Evolutionary conservation across 1,140 invertebrate genomes (phyloP), one percentile per base, ranked within the genome.

Genomic region (Diabrotica undecimpunctata): DNA sequence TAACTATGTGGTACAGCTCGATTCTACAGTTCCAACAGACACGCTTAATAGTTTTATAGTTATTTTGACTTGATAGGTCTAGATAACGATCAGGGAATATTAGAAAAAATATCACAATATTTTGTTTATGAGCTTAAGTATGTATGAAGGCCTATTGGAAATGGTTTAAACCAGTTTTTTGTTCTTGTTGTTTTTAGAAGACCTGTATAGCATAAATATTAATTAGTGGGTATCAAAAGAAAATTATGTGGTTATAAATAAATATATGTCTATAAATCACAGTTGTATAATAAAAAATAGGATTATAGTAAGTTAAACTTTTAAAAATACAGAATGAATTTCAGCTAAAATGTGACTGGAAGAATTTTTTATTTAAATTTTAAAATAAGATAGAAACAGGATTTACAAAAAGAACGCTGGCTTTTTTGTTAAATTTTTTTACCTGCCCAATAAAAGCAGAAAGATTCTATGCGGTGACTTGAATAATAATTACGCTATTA

Each of bases 1-100:
- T 1, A 25, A 25, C 25, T 25, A 25, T 25, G 25, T 25, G 4
- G 25, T 25, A 1, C 4, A 25, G 25, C 4, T 25, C 25, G 1
- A 25, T 25, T 4, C 25, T 25, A 25, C 25, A 25, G 25, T 2
- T 25, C 25, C 1, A 25, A 4, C 3, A 46, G 41, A 8, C 8
- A 46, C 41, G 41, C 41, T 46, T 46, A 46, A 46, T 46, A 46
- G 41, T 46, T 46, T 46, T 46, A 46, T 46, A 46, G 41, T n/a
- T 46, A 46, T 46, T 46, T 10, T 46, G 41, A 46, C 41, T 46
- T 46, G 41, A 46, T 46, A 46, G 41, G 4, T 46, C 41, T 46
- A 46, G 41, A 46, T 46, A 46, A 6, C 8, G 41, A 46, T 46
- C 41, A 6, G 6, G 6, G n/a, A 4, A 10, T 46, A 46, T 46